A percentile compares a stretch with the other conserved stretches of the same genome.
Conservation (phyloP, 2,888 invertebrate genomes). For the Eilema depressum region DNA sequence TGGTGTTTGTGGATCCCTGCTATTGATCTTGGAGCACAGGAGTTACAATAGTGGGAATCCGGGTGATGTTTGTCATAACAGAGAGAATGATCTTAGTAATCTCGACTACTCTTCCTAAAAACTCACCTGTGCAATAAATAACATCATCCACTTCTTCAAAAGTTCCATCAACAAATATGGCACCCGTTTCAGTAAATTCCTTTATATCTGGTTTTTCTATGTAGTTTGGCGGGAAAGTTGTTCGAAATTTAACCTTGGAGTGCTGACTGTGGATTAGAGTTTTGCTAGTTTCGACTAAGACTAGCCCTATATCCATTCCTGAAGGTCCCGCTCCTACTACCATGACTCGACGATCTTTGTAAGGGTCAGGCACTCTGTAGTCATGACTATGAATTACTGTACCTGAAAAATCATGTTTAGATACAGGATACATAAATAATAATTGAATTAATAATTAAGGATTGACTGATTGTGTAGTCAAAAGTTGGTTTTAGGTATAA, state of each 20-base stretch:
- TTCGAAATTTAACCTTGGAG: constrained; percentile 68
- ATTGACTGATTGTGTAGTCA: neutral
- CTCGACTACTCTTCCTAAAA: neutral
- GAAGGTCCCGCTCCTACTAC: constrained; percentile 91
- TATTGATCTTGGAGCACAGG: too few species aligned
- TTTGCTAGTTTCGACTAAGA: constrained; percentile 81
- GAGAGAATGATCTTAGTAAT: neutral
- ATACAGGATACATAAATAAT: too few species aligned
- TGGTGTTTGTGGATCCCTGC: too few species aligned
- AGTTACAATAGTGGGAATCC: too few species aligned
- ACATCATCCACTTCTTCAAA: constrained; percentile 88
- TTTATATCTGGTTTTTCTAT: constrained; percentile 83
- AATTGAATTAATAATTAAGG: neutral
- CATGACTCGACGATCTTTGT: constrained; percentile 86
- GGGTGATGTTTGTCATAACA: too few species aligned
- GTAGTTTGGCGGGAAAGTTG: constrained; percentile 81
- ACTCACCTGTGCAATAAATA: constrained; percentile 90
- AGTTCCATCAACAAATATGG: constrained; percentile 87
- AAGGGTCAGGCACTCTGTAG: constrained; percentile 89
- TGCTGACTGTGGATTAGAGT: constrained; percentile 86
- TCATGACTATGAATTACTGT: constrained; percentile 90
- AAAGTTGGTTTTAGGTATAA: neutral
- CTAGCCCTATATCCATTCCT: constrained; percentile 90
- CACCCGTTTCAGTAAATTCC: constrained; percentile 82
- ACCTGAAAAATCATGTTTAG: constrained; percentile 69